A percentile compares a stretch with the other conserved stretches of the same genome.
Evolutionary conservation across 2,797 vertebrate species (phyloP).

Genomic region (Mycteria americana): DNA sequence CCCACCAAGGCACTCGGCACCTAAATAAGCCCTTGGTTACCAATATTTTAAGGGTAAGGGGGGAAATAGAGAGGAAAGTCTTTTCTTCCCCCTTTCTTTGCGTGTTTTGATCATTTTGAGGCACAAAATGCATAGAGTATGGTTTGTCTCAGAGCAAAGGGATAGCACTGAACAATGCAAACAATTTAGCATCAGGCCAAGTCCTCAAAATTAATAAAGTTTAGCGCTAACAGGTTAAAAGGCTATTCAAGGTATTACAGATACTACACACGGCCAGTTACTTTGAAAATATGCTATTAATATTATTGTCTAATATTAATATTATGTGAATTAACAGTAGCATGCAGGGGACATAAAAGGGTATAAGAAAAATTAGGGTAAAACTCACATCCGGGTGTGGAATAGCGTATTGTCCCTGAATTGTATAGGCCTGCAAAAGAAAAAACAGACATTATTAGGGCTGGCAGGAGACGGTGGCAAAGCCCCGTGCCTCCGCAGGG

Average conservation of each 20-base stretch:
- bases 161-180: conserved; percentile 53
- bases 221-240: conserved; percentile 70
- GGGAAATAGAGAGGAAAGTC: background rate
- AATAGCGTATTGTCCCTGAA: conserved; percentile 99
- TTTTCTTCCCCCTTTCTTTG: background rate
- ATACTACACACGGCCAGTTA: conserved; percentile 65
- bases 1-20: background rate
- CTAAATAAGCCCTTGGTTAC: background rate
- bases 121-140: conserved; percentile 55
- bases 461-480: accelerated
- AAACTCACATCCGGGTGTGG: conserved; percentile 99
- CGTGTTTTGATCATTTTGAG: conserved; percentile 8
- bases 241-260: conserved; percentile 76
- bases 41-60: background rate
- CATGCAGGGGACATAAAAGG: conserved; percentile 78
- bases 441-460: conserved; percentile 33
- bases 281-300: conserved; percentile 74
- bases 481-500: background rate
- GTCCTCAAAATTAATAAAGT: conserved; percentile 79
- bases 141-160: conserved; percentile 26
- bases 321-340: conserved; percentile 73
- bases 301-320: conserved; percentile 93
- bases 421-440: conserved; percentile 92
- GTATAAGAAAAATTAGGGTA: conserved; percentile 60
- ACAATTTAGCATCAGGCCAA: conserved; percentile 84